Conservation (phyloP, 1,140 invertebrate genomes). For the Anagrus nilaparvatae region DNA sequence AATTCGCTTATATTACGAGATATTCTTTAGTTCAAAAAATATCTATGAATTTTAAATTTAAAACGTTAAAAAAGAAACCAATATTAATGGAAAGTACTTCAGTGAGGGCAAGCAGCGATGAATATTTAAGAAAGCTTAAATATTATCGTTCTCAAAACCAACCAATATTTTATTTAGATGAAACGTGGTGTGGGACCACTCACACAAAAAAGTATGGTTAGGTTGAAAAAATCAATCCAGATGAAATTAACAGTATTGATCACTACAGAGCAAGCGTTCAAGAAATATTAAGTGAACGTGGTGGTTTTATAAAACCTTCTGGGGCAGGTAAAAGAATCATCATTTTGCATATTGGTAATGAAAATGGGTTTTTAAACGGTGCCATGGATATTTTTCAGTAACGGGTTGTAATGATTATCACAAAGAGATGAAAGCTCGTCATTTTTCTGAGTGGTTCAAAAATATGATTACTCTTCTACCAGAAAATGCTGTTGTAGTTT, state of each 20-base stretch:
- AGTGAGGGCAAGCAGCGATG: conserved; percentile 1
- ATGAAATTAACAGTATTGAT: too few relatives aligned
- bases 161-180: too few relatives aligned
- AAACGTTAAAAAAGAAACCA: too few relatives aligned
- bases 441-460: too few relatives aligned
- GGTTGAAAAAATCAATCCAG: neutral
- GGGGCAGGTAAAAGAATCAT: conserved; percentile 8
- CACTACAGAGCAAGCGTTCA: conserved; percentile 4
- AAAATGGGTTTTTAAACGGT: too few relatives aligned
- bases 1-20: too few relatives aligned
- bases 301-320: conserved; percentile 6
- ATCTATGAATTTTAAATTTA: too few relatives aligned
- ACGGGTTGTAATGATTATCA: neutral
- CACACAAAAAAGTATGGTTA: too few relatives aligned
- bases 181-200: too few relatives aligned
- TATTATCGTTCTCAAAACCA: conserved; percentile 3
- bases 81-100: conserved; percentile 8
- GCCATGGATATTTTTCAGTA: conserved; percentile 1
- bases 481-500: conserved; percentile 14
- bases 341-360: too few relatives aligned
- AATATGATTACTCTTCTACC: conserved; percentile 21
- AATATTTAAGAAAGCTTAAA: neutral
- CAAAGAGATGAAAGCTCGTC: conserved; percentile 6
- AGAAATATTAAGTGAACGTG: neutral
- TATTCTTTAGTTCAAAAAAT: too few relatives aligned